phyloP scores from a whole-genome alignment of 2,113 vertebrate species.

The Aldabrachelys gigantea region DNA sequence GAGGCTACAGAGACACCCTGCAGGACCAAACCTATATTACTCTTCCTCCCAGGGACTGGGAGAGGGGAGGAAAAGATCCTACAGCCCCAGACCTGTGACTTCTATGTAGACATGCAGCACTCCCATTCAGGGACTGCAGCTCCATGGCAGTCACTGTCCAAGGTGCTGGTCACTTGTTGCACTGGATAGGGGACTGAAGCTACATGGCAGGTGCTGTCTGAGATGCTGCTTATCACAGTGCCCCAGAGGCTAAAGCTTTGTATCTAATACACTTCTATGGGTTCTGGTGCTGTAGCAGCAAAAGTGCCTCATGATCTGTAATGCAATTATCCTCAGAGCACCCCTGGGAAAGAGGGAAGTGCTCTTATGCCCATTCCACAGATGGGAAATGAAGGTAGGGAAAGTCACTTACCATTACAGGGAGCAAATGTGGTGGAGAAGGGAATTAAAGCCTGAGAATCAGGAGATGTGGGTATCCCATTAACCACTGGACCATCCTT shows the following conservation, averaged over 20 bases:
- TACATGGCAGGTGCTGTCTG: background rate
- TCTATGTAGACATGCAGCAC: background rate
- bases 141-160: background rate
- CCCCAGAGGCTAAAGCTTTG: background rate
- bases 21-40: background rate
- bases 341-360: background rate
- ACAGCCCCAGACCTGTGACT: background rate
- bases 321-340: background rate
- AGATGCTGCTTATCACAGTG: background rate
- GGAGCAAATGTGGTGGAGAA: background rate
- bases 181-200: background rate
- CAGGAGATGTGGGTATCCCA: background rate
- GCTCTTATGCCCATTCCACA: background rate
- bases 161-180: background rate
- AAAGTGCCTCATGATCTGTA: background rate
- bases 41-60: background rate
- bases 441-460: background rate
- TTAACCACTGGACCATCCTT: background rate
- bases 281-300: background rate
- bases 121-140: background rate
- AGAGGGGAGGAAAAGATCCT: background rate
- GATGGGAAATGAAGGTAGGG: background rate
- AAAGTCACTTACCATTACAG: background rate
- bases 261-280: background rate
- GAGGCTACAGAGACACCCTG: background rate